Conservation (phyloP, 2,113 vertebrate genomes). For the Geothlypis trichas region DNA sequence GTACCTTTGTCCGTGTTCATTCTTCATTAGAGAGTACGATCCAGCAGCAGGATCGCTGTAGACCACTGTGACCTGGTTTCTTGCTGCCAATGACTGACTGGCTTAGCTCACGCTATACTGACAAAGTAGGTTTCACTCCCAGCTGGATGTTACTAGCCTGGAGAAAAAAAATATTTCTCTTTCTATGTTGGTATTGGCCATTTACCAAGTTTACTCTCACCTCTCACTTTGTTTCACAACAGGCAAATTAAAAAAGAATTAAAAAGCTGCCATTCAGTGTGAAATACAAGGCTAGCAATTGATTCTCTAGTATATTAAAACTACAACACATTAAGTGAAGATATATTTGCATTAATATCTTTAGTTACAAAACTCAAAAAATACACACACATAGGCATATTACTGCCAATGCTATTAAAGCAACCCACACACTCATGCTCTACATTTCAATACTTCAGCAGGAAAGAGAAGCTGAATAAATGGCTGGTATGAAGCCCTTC, state of each 20-base stretch:
- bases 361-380: background rate
- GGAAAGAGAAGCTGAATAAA: background rate
- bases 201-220: background rate
- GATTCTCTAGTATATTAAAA: background rate
- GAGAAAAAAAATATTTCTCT: background rate
- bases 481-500: background rate
- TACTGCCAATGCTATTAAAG: background rate
- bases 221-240: background rate
- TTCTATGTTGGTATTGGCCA: background rate
- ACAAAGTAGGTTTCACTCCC: constrained; percentile 14
- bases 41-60: background rate
- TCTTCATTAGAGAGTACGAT: background rate
- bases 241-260: background rate
- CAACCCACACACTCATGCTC: background rate
- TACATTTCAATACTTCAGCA: background rate
- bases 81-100: background rate
- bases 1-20: background rate
- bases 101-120: background rate
- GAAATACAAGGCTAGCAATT: background rate
- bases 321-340: background rate
- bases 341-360: background rate
- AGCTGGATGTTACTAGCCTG: background rate
- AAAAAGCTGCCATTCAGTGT: background rate
- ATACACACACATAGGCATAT: background rate
- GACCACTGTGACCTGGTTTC: constrained; percentile 30